These are phyloP conservation scores for Cryptotermes secundus DNA, from an alignment of 1,140 invertebrate species.

Conservation along the genomic window DNA sequence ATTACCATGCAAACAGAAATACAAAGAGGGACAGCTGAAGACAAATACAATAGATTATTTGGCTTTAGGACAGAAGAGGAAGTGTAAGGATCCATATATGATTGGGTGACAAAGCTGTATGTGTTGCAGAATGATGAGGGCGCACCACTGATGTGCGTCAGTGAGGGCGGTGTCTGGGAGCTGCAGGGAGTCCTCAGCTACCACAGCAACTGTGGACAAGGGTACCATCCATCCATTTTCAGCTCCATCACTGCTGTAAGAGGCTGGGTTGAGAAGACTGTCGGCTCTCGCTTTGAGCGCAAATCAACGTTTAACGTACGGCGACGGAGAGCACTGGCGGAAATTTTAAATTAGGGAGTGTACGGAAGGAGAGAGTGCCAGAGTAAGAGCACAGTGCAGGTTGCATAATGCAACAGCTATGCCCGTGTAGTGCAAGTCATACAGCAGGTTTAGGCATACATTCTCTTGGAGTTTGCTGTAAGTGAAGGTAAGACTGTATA, in stretches of 20 bases:
- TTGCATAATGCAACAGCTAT: too few species aligned
- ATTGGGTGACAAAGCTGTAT: too few species aligned
- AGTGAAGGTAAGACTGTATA: too few species aligned
- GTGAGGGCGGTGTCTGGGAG: conserved; percentile 57
- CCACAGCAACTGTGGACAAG: conserved; percentile 59
- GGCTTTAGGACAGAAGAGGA: too few species aligned
- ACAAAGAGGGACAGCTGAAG: too few species aligned
- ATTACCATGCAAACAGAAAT: too few species aligned
- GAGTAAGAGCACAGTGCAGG: too few species aligned
- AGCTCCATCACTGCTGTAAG: conserved; percentile 45
- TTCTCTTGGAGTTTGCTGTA: too few species aligned
- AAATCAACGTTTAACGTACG: conserved; percentile 39
- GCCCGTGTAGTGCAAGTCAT: too few species aligned
- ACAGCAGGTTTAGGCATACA: too few species aligned
- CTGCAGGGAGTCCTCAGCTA: conserved; percentile 61
- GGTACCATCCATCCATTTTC: conserved; percentile 59
- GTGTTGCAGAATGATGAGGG: conserved; percentile 63
- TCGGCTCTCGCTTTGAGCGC: conserved; percentile 37
- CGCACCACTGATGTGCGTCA: conserved; percentile 62
- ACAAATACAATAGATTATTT: too few species aligned
- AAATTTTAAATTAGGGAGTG: background rate
- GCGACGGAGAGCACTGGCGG: background rate
- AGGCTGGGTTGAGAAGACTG: conserved; percentile 41
- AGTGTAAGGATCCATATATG: too few species aligned
- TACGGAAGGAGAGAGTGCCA: background rate